Percentiles rank a stretch among this genome's conserved stretches.
Conservation (phyloP, 2,888 invertebrate genomes). For the Bugula neritina region DNA sequence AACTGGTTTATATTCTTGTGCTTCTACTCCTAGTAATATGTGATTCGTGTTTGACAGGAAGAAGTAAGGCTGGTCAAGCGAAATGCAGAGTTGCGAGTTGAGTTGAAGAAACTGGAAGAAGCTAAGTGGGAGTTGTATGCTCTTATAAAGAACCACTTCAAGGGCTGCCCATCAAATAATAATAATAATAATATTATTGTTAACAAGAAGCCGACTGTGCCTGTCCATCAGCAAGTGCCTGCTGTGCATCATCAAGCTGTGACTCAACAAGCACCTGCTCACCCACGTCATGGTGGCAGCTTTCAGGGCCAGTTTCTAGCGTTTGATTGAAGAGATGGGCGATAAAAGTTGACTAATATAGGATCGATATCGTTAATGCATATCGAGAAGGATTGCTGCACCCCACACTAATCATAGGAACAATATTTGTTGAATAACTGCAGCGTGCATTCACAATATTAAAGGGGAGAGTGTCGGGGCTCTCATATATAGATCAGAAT, state of each 20-base stretch:
- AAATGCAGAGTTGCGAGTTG: slow-evolving; percentile 15
- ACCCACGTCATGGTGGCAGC: neutral
- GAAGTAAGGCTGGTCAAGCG: neutral
- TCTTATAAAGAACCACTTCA: slow-evolving; percentile 3
- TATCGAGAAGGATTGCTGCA: neutral
- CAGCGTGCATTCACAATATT: neutral
- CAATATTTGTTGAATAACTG: neutral
- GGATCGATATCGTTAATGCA: neutral
- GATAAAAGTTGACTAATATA: neutral
- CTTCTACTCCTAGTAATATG: too few species aligned
- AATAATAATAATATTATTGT: neutral
- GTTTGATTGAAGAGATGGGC: slow-evolving; percentile 3
- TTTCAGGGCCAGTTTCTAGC: neutral
- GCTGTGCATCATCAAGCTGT: neutral
- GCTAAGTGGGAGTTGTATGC: neutral
- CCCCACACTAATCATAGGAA: neutral
- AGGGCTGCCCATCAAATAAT: neutral
- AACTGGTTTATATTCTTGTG: too few species aligned
- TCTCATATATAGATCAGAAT: neutral
- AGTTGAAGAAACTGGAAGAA: neutral
- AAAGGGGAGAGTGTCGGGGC: neutral
- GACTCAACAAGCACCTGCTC: neutral
- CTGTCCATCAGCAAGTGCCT: neutral
- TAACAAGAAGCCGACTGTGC: neutral
- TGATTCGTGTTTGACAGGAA: too few species aligned